Percentiles rank a stretch among this genome's conserved stretches.
These are phyloP conservation scores for Brachionus calyciflorus DNA, from an alignment of 1,140 invertebrate genomes.

Conservation along the genomic window DNA sequence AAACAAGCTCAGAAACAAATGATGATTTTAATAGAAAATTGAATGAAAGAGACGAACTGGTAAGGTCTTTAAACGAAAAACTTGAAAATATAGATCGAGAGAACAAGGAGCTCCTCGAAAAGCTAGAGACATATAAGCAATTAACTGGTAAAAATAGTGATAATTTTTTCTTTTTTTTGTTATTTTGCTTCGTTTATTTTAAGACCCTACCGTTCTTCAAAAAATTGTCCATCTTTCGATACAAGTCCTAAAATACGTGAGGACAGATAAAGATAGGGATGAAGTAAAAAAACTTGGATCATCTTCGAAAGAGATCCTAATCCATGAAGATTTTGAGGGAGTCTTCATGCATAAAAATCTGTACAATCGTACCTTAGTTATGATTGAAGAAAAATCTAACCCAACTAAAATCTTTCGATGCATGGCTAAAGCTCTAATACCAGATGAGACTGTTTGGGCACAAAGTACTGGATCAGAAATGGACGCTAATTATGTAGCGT, in stretches of 20 bases:
- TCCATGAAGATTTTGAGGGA: not conserved
- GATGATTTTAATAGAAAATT: not conserved
- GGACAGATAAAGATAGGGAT: not conserved
- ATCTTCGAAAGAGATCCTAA: not conserved
- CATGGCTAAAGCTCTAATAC: not conserved
- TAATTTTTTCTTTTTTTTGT: not conserved
- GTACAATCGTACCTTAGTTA: not conserved
- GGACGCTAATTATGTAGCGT: not conserved
- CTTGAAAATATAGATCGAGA: not conserved
- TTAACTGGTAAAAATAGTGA: not conserved
- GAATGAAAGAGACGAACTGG: not conserved
- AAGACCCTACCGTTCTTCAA: not conserved
- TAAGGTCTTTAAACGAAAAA: not conserved
- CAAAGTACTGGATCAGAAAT: conserved; percentile 8
- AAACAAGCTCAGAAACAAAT: not conserved
- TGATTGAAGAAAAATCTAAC: not conserved
- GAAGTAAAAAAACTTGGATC: not conserved
- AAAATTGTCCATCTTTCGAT: not conserved
- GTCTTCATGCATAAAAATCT: not conserved
- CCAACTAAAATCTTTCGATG: not conserved
- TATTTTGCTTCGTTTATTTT: no score
- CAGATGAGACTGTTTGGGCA: not conserved
- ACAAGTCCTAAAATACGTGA: not conserved
- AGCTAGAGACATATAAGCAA: not conserved
- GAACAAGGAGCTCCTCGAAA: not conserved